phyloP scores from a whole-genome alignment of 2,888 invertebrate genomes.

The Mythimna ferrago region DNA sequence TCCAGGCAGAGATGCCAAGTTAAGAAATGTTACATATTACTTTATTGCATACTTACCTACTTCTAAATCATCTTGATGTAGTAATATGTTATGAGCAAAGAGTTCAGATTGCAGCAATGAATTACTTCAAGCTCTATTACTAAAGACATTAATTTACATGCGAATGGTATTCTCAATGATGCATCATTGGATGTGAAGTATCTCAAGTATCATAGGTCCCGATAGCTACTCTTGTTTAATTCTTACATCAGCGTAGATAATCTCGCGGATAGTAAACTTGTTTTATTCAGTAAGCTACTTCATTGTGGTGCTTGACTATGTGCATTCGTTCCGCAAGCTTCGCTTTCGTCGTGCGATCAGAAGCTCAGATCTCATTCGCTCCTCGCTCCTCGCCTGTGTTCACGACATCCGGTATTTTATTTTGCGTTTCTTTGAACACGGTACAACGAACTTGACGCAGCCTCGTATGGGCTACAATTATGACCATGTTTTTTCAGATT shows the following conservation, averaged over 20 bases:
- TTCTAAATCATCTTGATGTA: conserved; percentile 16
- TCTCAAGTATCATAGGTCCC: conserved; percentile 8
- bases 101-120: conserved; percentile 33
- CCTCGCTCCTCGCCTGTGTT: conserved; percentile 71
- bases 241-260: conserved; percentile 53
- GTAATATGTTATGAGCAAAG: conserved; percentile 20
- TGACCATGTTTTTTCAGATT: conserved; percentile 55
- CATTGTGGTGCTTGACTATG: conserved; percentile 65
- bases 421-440: conserved; percentile 72
- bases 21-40: conserved; percentile 23
- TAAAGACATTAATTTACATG: conserved; percentile 18
- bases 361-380: conserved; percentile 77
- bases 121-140: conserved; percentile 29
- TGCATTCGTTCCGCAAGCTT: conserved; percentile 82
- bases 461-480: conserved; percentile 66
- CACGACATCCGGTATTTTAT: conserved; percentile 85
- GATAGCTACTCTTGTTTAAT: conserved; percentile 50
- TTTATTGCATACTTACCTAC: conserved; percentile 18
- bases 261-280: conserved; percentile 57
- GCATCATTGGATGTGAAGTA: conserved; percentile 17
- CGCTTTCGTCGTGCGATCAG: conserved; percentile 74
- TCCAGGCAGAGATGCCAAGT: conserved; percentile 1
- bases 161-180: conserved; percentile 28
- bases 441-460: conserved; percentile 69
- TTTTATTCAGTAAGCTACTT: conserved; percentile 67